Evolutionary conservation across 2,888 invertebrate species (phyloP).

Genomic region (Agapostemon virescens): DNA sequence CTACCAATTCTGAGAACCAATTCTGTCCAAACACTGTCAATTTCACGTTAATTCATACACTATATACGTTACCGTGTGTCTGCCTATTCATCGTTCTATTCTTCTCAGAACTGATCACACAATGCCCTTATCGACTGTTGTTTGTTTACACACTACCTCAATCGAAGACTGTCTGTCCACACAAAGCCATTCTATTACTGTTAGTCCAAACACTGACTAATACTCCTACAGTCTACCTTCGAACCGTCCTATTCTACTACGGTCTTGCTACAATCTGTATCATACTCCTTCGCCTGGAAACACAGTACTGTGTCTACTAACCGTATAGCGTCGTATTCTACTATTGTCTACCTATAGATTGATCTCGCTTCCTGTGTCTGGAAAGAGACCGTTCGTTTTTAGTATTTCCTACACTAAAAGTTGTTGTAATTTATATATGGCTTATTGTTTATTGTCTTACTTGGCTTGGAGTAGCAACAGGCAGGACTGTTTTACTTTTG

Average conservation of each 20-base stretch:
- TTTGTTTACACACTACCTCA: neutral
- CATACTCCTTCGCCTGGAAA: neutral
- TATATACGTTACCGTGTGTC: neutral
- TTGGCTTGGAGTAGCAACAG: neutral
- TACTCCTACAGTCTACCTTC: neutral
- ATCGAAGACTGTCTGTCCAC: neutral
- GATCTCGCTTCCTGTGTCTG: neutral
- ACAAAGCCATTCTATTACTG: neutral
- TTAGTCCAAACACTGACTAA: neutral
- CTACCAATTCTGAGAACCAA: too few relatives aligned
- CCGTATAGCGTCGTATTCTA: neutral
- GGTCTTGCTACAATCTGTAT: neutral
- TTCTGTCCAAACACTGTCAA: neutral
- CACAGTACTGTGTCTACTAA: neutral
- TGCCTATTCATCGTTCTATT: neutral
- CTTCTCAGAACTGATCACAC: neutral
- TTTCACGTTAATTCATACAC: neutral
- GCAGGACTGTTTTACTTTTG: neutral
- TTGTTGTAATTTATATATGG: neutral
- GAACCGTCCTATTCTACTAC: neutral
- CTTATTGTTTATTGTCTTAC: neutral
- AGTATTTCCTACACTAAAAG: neutral
- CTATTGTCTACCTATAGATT: neutral
- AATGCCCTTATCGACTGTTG: neutral
- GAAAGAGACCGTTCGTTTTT: neutral